Evolutionary conservation across 2,113 vertebrate species (phyloP).

Genomic region (Potamarius usumacintae): DNA sequence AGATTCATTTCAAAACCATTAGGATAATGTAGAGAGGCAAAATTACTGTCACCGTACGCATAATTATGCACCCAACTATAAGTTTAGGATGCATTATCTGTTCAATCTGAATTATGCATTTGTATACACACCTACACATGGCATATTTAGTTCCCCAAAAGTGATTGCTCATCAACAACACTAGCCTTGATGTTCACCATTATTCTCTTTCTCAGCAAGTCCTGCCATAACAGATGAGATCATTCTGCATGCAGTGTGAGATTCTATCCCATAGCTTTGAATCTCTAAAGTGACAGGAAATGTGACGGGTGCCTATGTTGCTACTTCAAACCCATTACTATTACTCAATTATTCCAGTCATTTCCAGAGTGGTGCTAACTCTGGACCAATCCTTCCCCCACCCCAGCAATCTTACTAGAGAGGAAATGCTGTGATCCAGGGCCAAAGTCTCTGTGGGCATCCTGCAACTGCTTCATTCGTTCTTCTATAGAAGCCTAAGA

Average conservation of each 20-base stretch:
- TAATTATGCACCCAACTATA: no score
- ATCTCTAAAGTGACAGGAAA: background rate
- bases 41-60: no score
- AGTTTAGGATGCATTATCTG: background rate
- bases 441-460: slow-evolving; percentile 95
- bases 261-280: background rate
- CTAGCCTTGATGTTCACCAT: background rate
- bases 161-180: background rate
- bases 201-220: background rate
- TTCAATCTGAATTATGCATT: background rate
- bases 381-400: background rate
- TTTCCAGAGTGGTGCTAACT: background rate
- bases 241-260: background rate
- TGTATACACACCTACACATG: background rate
- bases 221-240: background rate
- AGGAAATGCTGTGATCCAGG: slow-evolving; percentile 98
- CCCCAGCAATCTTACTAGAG: slow-evolving; percentile 81
- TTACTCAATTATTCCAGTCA: background rate
- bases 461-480: slow-evolving; percentile 94
- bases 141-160: background rate
- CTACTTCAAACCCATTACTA: background rate
- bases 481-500: slow-evolving; percentile 86
- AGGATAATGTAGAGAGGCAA: no score
- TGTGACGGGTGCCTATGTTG: background rate
- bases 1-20: no score